A percentile compares a stretch with the other conserved stretches of the same genome.
Conservation (phyloP, 1,140 invertebrate species). For the Anoplophora glabripennis region DNA sequence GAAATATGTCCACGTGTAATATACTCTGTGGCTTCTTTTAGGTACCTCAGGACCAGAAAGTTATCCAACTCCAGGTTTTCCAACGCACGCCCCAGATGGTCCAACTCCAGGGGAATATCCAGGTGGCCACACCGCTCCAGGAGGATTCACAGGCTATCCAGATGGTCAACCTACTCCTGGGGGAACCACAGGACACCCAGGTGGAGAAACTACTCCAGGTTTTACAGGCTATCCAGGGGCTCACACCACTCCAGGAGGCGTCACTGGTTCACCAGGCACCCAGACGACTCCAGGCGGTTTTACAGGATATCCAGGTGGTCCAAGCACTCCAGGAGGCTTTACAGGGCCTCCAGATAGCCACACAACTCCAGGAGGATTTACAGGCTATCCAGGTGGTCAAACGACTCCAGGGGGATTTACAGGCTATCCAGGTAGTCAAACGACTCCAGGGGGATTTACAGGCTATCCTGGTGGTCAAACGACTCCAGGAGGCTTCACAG, state of each 20-base stretch:
- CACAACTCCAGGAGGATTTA: background rate
- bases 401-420: background rate
- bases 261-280: too few species aligned
- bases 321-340: too few species aligned
- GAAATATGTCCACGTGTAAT: too few species aligned
- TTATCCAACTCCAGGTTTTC: too few species aligned
- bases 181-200: background rate
- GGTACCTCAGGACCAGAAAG: background rate
- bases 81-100: too few species aligned
- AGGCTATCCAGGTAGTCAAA: background rate
- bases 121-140: background rate
- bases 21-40: background rate
- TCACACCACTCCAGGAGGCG: too few species aligned
- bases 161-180: background rate
- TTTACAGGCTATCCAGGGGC: background rate
- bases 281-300: too few species aligned
- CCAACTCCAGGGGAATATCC: too few species aligned
- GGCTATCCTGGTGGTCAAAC: background rate
- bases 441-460: background rate
- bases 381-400: background rate
- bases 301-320: too few species aligned
- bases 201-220: background rate
- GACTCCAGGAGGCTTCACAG: background rate
- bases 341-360: too few species aligned
- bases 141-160: background rate